These are phyloP conservation scores for Drosophila novamexicana DNA, from an alignment of 1,140 invertebrate genomes.

Conservation along the genomic window DNA sequence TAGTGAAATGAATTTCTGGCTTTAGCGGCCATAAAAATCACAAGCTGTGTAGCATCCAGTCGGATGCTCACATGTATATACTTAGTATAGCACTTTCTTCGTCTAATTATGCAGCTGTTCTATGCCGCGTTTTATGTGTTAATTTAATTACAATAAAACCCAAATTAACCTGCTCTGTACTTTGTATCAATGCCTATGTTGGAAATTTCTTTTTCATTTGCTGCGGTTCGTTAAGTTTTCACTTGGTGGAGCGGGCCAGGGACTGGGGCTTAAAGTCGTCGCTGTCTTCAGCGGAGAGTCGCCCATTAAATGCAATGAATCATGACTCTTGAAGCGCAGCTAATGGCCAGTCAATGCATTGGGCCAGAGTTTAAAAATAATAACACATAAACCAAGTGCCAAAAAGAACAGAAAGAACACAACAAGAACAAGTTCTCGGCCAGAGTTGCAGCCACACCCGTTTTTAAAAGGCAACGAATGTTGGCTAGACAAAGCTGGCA, in stretches of 20 bases:
- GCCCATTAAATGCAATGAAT: conserved; percentile 73
- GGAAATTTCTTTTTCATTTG: conserved; percentile 67
- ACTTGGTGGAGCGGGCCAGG: background rate
- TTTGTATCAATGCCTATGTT: conserved; percentile 58
- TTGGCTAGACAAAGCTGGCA: conserved; percentile 38
- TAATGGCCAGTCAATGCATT: conserved; percentile 49
- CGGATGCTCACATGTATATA: background rate
- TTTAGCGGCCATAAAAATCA: conserved; percentile 64
- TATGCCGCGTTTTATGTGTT: conserved; percentile 63
- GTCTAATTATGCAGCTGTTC: conserved; percentile 75
- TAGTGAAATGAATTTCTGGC: conserved; percentile 71
- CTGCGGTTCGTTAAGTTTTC: conserved; percentile 66
- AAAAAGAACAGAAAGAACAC: background rate
- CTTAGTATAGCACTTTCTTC: conserved; percentile 58
- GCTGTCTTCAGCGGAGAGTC: conserved; percentile 53
- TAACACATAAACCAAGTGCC: background rate
- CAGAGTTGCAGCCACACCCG: conserved; percentile 63
- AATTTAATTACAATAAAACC: conserved; percentile 81
- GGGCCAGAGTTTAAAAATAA: conserved; percentile 4
- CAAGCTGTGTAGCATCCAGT: conserved; percentile 50
- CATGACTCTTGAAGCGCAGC: conserved; percentile 51
- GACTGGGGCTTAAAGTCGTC: conserved; percentile 30
- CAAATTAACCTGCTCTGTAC: conserved; percentile 66
- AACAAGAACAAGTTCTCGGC: conserved; percentile 61
- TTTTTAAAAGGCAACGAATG: conserved; percentile 18